Conservation (phyloP, 2,888 invertebrate species). For the Lobophora halterata region DNA sequence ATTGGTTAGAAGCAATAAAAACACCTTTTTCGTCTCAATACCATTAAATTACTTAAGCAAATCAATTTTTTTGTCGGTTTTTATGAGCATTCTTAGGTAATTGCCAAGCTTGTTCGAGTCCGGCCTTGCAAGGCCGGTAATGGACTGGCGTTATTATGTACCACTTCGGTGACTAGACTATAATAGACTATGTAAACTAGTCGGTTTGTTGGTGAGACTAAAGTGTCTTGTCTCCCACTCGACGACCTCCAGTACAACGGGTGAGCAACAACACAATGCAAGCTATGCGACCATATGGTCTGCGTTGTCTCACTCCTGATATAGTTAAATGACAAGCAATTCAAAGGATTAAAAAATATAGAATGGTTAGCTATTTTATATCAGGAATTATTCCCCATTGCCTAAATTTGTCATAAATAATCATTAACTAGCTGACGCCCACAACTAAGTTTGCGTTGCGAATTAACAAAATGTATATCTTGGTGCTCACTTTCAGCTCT, state of each 20-base stretch:
- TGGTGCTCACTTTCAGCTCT: too few relatives aligned
- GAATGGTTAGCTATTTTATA: too few relatives aligned
- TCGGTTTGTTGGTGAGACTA: slow-evolving; percentile 1
- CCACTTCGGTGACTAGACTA: slow-evolving; percentile 16
- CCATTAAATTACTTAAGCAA: slow-evolving; percentile 17
- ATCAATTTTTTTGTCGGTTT: slow-evolving; percentile 24
- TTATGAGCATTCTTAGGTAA: slow-evolving; percentile 26
- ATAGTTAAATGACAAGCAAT: slow-evolving; percentile 15
- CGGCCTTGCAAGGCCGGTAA: slow-evolving; percentile 35
- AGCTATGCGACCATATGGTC: slow-evolving; percentile 21
- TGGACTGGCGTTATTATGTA: slow-evolving; percentile 21
- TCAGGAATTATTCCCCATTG: too few relatives aligned
- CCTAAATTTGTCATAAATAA: too few relatives aligned
- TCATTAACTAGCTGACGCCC: too few relatives aligned
- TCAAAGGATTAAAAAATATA: slow-evolving; percentile 1
- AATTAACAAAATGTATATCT: too few relatives aligned
- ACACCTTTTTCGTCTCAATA: slow-evolving; percentile 18
- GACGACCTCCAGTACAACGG: slow-evolving; percentile 13
- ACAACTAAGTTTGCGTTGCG: too few relatives aligned
- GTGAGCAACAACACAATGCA: slow-evolving; percentile 14
- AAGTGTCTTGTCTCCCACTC: slow-evolving; percentile 18
- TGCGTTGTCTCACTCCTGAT: slow-evolving; percentile 13
- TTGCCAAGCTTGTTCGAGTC: slow-evolving; percentile 16
- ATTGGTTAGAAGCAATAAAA: slow-evolving; percentile 18
- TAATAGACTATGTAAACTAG: slow-evolving; percentile 9